These are phyloP conservation scores for Lordiphosa fenestrarum DNA, from an alignment of 2,888 invertebrate species.

Conservation along the genomic window DNA sequence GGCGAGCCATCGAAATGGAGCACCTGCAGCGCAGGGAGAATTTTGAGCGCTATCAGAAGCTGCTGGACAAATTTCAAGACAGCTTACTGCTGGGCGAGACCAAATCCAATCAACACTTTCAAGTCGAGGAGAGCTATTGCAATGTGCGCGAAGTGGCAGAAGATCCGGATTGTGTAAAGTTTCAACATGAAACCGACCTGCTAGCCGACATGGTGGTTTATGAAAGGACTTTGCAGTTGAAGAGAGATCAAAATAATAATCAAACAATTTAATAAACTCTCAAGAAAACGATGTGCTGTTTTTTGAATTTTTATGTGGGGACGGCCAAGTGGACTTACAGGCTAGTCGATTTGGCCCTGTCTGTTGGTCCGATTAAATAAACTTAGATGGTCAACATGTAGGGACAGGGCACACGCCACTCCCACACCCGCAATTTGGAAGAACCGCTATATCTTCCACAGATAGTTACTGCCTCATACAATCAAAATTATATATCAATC, in stretches of 20 bases:
- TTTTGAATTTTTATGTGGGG: too few species aligned
- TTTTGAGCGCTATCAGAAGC: conserved; percentile 24
- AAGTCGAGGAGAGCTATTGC: conserved; percentile 12
- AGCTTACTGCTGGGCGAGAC: conserved; percentile 10
- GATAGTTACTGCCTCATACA: too few species aligned
- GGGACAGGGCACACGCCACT: too few species aligned
- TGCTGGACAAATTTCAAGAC: conserved; percentile 33
- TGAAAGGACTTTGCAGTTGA: rapidly evolving
- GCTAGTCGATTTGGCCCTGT: too few species aligned
- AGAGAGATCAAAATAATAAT: not conserved
- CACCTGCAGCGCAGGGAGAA: conserved; percentile 14
- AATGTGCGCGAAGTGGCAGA: conserved; percentile 8
- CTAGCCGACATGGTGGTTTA: not conserved
- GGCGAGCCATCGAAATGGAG: conserved; percentile 13
- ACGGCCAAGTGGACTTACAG: too few species aligned
- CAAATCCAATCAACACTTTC: too few species aligned
- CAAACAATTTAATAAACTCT: not conserved
- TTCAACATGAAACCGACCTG: conserved; percentile 17
- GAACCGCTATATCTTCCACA: too few species aligned
- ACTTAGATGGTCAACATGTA: too few species aligned
- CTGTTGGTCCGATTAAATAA: too few species aligned
- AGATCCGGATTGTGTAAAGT: not conserved
- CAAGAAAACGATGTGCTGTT: too few species aligned
- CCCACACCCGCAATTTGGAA: too few species aligned
- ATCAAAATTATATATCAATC: too few species aligned